Evolutionary conservation across 2,888 invertebrate species (phyloP).

Genomic region (Phasia obesa): DNA sequence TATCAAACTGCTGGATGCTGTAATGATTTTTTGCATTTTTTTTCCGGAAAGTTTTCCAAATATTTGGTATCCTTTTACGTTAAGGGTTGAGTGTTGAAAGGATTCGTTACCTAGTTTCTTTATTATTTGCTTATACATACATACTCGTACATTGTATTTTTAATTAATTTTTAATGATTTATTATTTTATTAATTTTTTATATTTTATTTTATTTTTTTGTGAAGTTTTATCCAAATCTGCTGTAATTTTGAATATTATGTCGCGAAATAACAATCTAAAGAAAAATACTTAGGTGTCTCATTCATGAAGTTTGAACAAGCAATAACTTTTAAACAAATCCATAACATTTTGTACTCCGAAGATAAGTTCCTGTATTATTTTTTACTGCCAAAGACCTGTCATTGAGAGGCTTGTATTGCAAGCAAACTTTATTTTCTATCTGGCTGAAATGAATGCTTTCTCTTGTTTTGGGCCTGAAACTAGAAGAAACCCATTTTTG

Average conservation of each 20-base stretch:
- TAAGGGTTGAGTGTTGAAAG: slow-evolving; percentile 67
- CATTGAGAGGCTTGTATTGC: no score
- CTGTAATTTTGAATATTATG: background rate
- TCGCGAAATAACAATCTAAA: no score
- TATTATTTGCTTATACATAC: background rate
- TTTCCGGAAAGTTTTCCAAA: background rate
- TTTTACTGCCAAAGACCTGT: no score
- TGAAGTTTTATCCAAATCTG: background rate
- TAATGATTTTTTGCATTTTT: slow-evolving; percentile 49
- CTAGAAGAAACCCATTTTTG: no score
- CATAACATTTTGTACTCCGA: no score
- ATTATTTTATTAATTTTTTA: slow-evolving; percentile 31
- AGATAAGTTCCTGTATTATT: no score
- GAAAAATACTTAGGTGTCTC: no score
- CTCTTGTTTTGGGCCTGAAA: no score
- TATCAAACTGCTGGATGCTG: slow-evolving; percentile 36
- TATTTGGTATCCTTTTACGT: slow-evolving; percentile 27
- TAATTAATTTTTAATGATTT: slow-evolving; percentile 67
- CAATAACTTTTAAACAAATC: no score
- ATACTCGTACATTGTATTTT: slow-evolving; percentile 35
- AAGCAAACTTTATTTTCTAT: no score
- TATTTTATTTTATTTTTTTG: background rate
- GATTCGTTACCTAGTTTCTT: slow-evolving; percentile 27
- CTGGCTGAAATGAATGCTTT: no score
- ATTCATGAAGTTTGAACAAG: no score